Base-by-base conservation (phyloP, 2,113 vertebrate species). In the Chaetura pelagica region DNA sequence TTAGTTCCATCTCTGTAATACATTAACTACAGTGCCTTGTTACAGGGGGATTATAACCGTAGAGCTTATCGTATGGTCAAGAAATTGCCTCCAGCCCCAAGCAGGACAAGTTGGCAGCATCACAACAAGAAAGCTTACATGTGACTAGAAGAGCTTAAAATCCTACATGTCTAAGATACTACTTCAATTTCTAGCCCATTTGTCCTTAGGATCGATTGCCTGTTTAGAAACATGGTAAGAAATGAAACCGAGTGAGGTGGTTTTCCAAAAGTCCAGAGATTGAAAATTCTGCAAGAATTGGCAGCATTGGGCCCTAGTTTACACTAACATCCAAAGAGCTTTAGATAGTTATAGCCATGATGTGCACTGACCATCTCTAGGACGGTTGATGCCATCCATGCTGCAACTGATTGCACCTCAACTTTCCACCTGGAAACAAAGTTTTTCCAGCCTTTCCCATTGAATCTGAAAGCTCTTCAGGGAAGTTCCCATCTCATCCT, bases 1-100 rank as follows among this genome's bases (percentile, higher is more conserved):
- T 69, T 64, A n/a, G 3, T 66, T 89, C 12, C 21, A 9, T 49
- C 32, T 58, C 8, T 29, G 5, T 58, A 54, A 90, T 58, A 83
- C 7, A 59, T 55, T 72, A 72, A 51, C 4, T 42, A 63, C 27
- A 84, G 6, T 15, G 61, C 75, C 15, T 66, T 84, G 46, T 59
- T 74, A 58, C 5, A 26, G 9, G 7, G 5, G 3, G 1, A 15
- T 6, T 2, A 2, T 46, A 66, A 57, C 4, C 29, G 2, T 29
- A 5, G 32, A 15, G 8, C 5, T 30, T 5, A 15, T 55, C 20
- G 11, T 42, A 42, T 42, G 40, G 40, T 42, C 0, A 54, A 63
- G 26, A 4, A 51, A 32, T 5, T 61, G 2, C 7, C 12, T 26
- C 21, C 20, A 84, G 12, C 6, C 6, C 7, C 38, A 77, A 18